These are phyloP conservation scores for Plagodis dolabraria DNA, from an alignment of 2,888 invertebrate genomes.

Conservation along the genomic window DNA sequence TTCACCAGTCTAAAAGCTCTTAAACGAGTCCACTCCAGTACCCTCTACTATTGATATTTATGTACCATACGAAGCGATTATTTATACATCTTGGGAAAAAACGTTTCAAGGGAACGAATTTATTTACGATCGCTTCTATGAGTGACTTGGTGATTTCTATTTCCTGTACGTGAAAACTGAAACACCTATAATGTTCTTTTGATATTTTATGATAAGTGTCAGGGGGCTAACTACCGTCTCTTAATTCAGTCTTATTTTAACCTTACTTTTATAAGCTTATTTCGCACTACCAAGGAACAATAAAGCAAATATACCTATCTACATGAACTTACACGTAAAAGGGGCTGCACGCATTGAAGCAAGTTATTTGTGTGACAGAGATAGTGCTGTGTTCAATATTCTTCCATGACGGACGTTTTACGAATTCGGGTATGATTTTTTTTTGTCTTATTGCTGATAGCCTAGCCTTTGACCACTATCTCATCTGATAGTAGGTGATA, in stretches of 20 bases:
- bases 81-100: slow-evolving; percentile 58
- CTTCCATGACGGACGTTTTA: too few relatives aligned
- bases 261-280: not conserved
- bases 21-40: slow-evolving; percentile 37
- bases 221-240: too few relatives aligned
- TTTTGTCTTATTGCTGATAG: too few relatives aligned
- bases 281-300: not conserved
- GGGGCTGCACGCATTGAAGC: too few relatives aligned
- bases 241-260: too few relatives aligned
- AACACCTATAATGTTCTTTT: not conserved
- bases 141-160: slow-evolving; percentile 37
- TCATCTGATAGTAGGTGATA: too few relatives aligned
- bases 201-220: not conserved
- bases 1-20: slow-evolving; percentile 25
- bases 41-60: slow-evolving; percentile 59
- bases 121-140: slow-evolving; percentile 46
- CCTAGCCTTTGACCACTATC: too few relatives aligned
- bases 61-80: slow-evolving; percentile 55
- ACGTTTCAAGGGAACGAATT: slow-evolving; percentile 54
- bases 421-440: too few relatives aligned
- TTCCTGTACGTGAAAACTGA: slow-evolving; percentile 12
- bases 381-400: too few relatives aligned
- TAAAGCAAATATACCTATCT: too few relatives aligned
- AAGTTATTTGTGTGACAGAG: too few relatives aligned
- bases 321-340: too few relatives aligned